Conservation (phyloP, 2,113 vertebrate species). For the Notarius quadriscutis region DNA sequence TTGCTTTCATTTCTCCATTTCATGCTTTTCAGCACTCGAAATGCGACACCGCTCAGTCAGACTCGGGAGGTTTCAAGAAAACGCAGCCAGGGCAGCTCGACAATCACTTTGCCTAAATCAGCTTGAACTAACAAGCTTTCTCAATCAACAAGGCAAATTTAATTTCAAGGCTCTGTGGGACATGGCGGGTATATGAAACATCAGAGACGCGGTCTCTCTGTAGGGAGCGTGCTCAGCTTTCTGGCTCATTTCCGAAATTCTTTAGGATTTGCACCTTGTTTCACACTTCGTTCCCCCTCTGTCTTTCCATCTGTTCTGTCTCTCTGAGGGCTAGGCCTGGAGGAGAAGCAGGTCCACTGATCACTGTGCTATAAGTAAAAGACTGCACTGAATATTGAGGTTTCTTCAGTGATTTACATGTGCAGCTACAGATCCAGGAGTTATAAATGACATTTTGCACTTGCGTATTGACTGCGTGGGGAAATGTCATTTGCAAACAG, state of each 20-base stretch:
- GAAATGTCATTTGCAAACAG: background rate
- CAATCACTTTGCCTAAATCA: background rate
- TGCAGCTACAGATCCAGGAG: background rate
- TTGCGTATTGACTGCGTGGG: background rate
- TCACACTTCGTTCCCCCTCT: background rate
- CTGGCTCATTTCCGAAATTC: slow-evolving; percentile 23
- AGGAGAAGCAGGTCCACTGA: slow-evolving; percentile 20
- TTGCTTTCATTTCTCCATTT: background rate
- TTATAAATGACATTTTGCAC: background rate
- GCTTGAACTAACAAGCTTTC: background rate
- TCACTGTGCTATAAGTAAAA: background rate
- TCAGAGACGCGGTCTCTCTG: slow-evolving; percentile 8
- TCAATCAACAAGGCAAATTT: slow-evolving; percentile 20
- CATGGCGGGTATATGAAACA: slow-evolving; percentile 44
- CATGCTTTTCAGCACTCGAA: background rate
- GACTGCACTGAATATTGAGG: background rate
- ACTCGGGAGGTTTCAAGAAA: background rate
- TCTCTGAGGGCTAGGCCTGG: background rate
- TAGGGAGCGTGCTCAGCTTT: background rate
- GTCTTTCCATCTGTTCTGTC: background rate
- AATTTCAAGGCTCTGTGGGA: slow-evolving; percentile 35
- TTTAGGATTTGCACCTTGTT: slow-evolving; percentile 33
- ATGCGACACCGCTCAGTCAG: background rate
- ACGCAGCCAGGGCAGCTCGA: background rate
- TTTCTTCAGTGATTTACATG: background rate